phyloP scores from a whole-genome alignment of 2,888 invertebrate genomes.

The Merodon equestris region DNA sequence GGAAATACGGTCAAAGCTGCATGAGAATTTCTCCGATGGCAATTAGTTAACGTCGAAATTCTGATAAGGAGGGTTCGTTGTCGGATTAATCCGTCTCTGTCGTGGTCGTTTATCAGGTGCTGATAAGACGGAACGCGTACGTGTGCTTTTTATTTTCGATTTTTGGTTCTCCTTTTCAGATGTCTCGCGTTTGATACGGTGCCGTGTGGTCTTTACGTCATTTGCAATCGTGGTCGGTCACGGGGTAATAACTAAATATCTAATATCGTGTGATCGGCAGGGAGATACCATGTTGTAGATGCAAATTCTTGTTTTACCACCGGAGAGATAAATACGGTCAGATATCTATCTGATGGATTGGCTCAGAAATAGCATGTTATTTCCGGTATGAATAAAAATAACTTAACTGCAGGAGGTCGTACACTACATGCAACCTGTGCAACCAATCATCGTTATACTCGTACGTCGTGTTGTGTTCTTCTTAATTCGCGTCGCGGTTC shows the following conservation, averaged over 20 bases:
- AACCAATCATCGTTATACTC: too few relatives aligned
- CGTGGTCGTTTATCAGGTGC: constrained; percentile 59
- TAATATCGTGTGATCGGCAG: too few relatives aligned
- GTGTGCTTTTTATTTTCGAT: constrained; percentile 40
- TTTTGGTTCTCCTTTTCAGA: constrained; percentile 5
- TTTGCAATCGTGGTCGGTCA: background rate
- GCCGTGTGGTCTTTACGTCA: background rate
- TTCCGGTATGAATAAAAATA: too few relatives aligned
- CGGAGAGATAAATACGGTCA: too few relatives aligned
- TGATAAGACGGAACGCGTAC: constrained; percentile 63
- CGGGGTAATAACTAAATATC: background rate
- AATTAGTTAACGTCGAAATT: constrained; percentile 66
- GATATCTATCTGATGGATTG: too few relatives aligned
- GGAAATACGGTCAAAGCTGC: constrained; percentile 65
- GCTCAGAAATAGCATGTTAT: too few relatives aligned
- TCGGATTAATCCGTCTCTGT: constrained; percentile 59
- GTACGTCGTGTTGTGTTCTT: too few relatives aligned
- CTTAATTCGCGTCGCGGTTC: too few relatives aligned
- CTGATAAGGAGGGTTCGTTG: constrained; percentile 65
- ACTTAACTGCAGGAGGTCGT: too few relatives aligned
- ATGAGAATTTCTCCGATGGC: constrained; percentile 31
- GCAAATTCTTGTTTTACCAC: too few relatives aligned
- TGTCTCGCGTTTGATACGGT: background rate
- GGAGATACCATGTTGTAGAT: too few relatives aligned
- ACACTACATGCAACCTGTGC: too few relatives aligned